These are phyloP conservation scores for Eupithecia subfuscata DNA, from an alignment of 2,888 invertebrate genomes.

Conservation along the genomic window DNA sequence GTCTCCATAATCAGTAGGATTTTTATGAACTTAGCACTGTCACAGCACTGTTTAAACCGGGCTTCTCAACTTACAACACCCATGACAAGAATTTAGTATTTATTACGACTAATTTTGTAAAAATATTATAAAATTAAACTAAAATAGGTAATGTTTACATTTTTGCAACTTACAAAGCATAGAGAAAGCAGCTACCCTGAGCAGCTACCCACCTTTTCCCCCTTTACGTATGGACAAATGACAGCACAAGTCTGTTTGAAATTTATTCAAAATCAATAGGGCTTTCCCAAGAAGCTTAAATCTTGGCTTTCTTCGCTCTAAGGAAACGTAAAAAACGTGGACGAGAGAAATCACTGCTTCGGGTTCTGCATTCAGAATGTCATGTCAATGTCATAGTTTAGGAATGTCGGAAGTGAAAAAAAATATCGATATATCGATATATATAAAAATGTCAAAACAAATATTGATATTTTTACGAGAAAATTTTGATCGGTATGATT, in stretches of 20 bases:
- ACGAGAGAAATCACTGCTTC: background rate
- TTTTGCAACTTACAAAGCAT: constrained; percentile 1
- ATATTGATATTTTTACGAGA: no score
- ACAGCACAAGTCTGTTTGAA: background rate
- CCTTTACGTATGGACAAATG: background rate
- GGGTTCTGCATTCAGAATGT: no score
- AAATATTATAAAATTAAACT: background rate
- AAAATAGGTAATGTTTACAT: constrained; percentile 26
- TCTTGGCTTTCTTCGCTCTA: background rate
- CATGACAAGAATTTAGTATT: constrained; percentile 48
- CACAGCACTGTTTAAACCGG: background rate
- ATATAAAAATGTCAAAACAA: no score
- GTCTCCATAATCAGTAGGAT: background rate
- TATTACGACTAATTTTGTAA: constrained; percentile 26
- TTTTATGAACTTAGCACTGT: background rate
- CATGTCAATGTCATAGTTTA: no score
- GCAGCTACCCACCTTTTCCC: background rate
- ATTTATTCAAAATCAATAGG: background rate
- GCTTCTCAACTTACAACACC: constrained; percentile 57
- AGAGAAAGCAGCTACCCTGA: background rate
- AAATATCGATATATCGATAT: no score
- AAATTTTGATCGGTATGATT: no score
- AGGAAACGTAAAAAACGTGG: background rate
- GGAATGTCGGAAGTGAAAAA: no score
- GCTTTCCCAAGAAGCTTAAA: background rate